phyloP scores from a whole-genome alignment of 1,140 invertebrate genomes.

The Diorhabda carinulata region DNA sequence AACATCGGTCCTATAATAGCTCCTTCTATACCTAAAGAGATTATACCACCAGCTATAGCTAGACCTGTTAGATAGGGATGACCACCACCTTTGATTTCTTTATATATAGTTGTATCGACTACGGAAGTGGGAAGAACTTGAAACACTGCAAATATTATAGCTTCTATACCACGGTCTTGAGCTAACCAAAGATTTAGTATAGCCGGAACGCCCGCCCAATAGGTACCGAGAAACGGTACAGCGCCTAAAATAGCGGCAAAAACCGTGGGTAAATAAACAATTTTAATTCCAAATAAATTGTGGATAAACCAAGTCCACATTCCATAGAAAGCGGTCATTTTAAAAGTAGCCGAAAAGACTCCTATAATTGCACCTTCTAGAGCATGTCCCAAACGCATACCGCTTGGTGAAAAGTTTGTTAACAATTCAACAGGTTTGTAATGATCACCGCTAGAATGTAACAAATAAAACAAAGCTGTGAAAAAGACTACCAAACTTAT shows the following conservation, averaged over 20 bases:
- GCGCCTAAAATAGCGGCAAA: conserved; percentile 89
- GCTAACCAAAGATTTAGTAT: conserved; percentile 92
- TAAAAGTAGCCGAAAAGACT: conserved; percentile 91
- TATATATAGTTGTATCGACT: conserved; percentile 93
- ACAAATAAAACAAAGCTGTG: conserved; percentile 91
- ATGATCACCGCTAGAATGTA: conserved; percentile 80
- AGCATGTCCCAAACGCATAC: conserved; percentile 72
- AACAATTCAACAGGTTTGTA: conserved; percentile 91
- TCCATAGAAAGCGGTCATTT: conserved; percentile 95
- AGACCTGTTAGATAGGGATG: conserved; percentile 98
- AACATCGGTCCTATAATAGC: conserved; percentile 94
- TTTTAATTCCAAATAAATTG: conserved; percentile 89
- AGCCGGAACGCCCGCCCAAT: conserved; percentile 90
- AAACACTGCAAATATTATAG: conserved; percentile 73
- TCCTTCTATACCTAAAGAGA: conserved; percentile 93
- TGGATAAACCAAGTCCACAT: conserved; percentile 98
- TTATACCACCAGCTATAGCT: conserved; percentile 96
- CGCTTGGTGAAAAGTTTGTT: conserved; percentile 67
- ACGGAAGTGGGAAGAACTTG: conserved; percentile 88
- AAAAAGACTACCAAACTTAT: conserved; percentile 93
- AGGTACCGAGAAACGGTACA: conserved; percentile 90
- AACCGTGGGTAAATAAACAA: conserved; percentile 93
- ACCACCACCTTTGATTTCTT: conserved; percentile 94
- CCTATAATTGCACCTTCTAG: conserved; percentile 69
- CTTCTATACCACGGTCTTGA: conserved; percentile 70